Conservation (phyloP, 2,888 invertebrate species). For the Volucella bombylans region DNA sequence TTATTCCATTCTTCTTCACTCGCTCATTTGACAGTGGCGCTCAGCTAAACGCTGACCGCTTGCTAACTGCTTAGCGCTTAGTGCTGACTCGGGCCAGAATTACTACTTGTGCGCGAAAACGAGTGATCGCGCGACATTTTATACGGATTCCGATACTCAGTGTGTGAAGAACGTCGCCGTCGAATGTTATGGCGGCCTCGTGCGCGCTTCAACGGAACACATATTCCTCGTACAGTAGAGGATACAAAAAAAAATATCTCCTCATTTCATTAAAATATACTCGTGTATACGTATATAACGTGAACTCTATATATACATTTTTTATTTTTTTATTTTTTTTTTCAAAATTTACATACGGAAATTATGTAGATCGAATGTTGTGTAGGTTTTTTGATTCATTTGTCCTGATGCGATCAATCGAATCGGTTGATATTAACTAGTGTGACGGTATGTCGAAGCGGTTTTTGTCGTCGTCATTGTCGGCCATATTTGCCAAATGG, state of each 20-base stretch:
- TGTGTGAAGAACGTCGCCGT: constrained; percentile 67
- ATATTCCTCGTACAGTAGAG: constrained; percentile 21
- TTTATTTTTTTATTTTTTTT: constrained; percentile 13
- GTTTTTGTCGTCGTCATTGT: constrained; percentile 10
- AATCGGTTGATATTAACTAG: constrained; percentile 48
- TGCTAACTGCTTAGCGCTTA: no score
- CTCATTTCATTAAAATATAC: constrained; percentile 37
- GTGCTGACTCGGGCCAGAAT: constrained; percentile 43
- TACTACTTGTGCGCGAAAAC: constrained; percentile 27
- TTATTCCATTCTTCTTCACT: constrained; percentile 53
- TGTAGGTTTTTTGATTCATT: constrained; percentile 68
- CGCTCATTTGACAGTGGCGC: constrained; percentile 60
- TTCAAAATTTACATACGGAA: constrained; percentile 46
- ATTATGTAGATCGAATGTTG: constrained; percentile 57
- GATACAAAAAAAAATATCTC: constrained; percentile 24
- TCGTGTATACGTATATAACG: constrained; percentile 2
- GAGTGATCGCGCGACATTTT: constrained; percentile 59
- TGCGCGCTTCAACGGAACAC: constrained; percentile 48
- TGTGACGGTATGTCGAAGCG: constrained; percentile 45
- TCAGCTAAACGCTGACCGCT: constrained; percentile 1
- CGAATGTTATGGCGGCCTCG: constrained; percentile 49
- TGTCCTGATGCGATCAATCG: constrained; percentile 71
- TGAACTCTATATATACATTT: constrained; percentile 21
- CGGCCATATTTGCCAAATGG: constrained; percentile 42
- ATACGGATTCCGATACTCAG: constrained; percentile 68